Base-by-base conservation (phyloP, 2,113 vertebrate species). In the Gulo gulo region DNA sequence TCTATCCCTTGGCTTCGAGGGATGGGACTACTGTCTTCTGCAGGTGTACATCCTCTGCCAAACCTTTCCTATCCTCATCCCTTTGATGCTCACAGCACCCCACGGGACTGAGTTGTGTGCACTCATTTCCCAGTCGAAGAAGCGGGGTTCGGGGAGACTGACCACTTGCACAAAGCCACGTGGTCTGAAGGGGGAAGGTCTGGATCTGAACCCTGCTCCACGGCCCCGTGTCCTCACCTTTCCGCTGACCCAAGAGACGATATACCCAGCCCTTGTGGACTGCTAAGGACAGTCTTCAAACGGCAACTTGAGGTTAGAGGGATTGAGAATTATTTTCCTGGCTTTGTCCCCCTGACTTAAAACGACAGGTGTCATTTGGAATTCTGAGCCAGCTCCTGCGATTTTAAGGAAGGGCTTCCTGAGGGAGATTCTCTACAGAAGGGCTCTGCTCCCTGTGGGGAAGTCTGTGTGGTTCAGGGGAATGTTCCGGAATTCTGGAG, bases 301-400 rank as follows among this genome's bases (percentile, higher is more conserved):
- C 0, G 6, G 9, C 36, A 29, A 9, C 45, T 83, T 71, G 80
- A 52, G 20, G 34, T 6, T 39, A 73, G 15, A 79, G 10, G 26
- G 86, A 50, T 21, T 76, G 87, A 29, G 52, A 50, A 23, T 63
- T 31, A 36, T 93, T 88, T 92, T 80, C 69, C 81, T 47, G 50
- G 42, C n/a, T 81, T 69, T 80, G 94, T 47, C 74, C 10, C 50
- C 50, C 42, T 61, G 47, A 29, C 61, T 86, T 52, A 73, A 71
- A 61, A 39, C 34, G 81, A 71, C 3, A 36, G 52, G 34, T 20
- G 14, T 73, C 42, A 24, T 42, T 42, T n/a, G 39, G 82, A 21
- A 81, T 31, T 36, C 42, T 8, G 42, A 20, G 4, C 20, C 74
- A 29, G 52, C 55, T 34, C 50, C n/a, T 52, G 42, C 5, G 12